phyloP scores from a whole-genome alignment of 2,888 invertebrate genomes.

The Nymphalis urticae region DNA sequence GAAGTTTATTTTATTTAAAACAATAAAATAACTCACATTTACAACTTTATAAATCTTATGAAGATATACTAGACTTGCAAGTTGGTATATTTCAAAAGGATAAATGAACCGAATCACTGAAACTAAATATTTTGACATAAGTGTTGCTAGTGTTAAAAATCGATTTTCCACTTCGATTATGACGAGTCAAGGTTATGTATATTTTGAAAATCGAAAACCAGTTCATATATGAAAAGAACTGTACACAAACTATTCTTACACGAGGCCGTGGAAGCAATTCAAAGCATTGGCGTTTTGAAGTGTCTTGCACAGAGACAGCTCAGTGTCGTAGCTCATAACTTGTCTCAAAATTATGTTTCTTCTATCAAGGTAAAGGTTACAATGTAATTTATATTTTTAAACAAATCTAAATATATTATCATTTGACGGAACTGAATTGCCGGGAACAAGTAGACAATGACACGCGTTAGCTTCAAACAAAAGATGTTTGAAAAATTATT shows the following conservation, averaged over 20 bases:
- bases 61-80: no score
- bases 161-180: not conserved
- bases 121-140: no score
- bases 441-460: not conserved
- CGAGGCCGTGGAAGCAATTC: conserved; percentile 29
- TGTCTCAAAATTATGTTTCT: conserved; percentile 13
- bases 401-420: conserved; percentile 11
- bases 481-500: no score
- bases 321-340: conserved; percentile 21
- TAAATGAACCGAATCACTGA: no score
- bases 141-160: not conserved
- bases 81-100: no score
- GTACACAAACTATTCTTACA: conserved; percentile 12
- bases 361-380: conserved; percentile 27
- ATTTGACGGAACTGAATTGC: conserved; percentile 10
- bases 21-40: not conserved
- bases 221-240: not conserved
- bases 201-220: not conserved
- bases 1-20: not conserved
- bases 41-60: not conserved
- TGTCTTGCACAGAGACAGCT: conserved; percentile 24
- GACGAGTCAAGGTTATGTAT: not conserved
- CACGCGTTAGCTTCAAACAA: no score
- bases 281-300: conserved; percentile 20
- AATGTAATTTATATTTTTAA: conserved; percentile 17